Evolutionary conservation across 1,140 invertebrate genomes (phyloP).

Genomic region (Gryllus bimaculatus): DNA sequence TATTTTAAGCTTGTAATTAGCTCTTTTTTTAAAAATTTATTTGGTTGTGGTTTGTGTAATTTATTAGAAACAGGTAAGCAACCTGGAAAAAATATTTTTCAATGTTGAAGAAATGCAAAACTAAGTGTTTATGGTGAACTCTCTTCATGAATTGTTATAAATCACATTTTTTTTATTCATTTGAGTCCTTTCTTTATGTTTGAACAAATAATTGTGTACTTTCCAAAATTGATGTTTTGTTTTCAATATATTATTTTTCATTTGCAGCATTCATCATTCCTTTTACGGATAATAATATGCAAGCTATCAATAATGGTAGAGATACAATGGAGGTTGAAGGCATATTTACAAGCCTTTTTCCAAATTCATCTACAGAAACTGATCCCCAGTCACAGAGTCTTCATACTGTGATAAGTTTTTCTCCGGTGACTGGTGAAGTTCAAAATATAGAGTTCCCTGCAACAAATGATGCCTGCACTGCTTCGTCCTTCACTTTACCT

Average conservation of each 20-base stretch:
- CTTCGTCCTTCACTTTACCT: neutral
- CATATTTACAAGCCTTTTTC: neutral
- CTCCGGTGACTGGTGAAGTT: neutral
- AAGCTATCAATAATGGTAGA: neutral
- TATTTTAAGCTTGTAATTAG: no score
- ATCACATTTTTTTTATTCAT: no score
- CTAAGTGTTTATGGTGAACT: no score
- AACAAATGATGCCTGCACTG: neutral
- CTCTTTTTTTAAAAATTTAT: no score
- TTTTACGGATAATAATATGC: conserved; percentile 6
- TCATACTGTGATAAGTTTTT: neutral
- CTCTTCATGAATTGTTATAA: no score
- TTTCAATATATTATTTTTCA: neutral
- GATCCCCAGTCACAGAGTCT: neutral
- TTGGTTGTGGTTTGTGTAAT: no score
- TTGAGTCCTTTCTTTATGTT: neutral
- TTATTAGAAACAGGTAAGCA: no score
- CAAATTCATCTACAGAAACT: neutral
- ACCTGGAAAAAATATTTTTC: no score
- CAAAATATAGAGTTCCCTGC: neutral
- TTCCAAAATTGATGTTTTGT: no score
- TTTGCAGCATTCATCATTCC: conserved; percentile 8
- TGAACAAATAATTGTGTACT: neutral
- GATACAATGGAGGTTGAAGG: conserved; percentile 7
- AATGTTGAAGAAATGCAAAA: no score